Base-by-base conservation (phyloP, 2,888 invertebrate genomes). In the Leptinotarsa rubiginosa region DNA sequence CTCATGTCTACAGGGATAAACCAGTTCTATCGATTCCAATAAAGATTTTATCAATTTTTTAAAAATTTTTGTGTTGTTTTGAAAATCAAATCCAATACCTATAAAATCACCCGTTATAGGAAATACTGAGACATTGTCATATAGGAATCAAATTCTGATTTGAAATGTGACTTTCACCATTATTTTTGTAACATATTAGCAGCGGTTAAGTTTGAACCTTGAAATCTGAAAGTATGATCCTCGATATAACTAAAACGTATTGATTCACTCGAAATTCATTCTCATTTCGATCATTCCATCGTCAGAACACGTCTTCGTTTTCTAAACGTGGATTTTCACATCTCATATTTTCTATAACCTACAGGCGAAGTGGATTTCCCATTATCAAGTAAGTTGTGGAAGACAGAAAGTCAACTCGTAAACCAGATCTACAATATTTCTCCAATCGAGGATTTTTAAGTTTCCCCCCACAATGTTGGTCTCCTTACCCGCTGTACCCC, bases 281-380 rank as follows among this genome's bases (percentile, higher is more conserved):
- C 13, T 25, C 31, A 31, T 31, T 31, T 7, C 62, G 10, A 18
- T 62, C 62, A 62, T 62, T 31, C 31, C 62, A 62, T 18, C 15
- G 10, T 41, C 16, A 62, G 12, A 41, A 18, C 12, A 62, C 31
- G 31, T 31, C 12, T 56, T 62, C 62, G n/a, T 31, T 31, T n/a
- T 31, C 25, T 0, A 47, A 62, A 0, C 15, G 56, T 62, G 10
- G 31, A 31, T 31, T 73, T 76, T 73, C 25, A 76, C 79, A 77
- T 69, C 62, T 67, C 75, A 78, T 73, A 75, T 73, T 70, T 72
- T 76, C 65, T 76, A 85, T 85, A 83, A 83, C 81, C 81, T 81
- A 85, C 86, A 87, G 87, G 84, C 84, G 87, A 85, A 85, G 70
- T 77, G 77, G 87, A 87, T 85, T 81, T 84, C 85, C 84, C 85